A percentile compares a stretch with the other conserved stretches of the same genome.
These are phyloP conservation scores for Himalopsyche japonica DNA, from an alignment of 2,888 invertebrate genomes.

Conservation along the genomic window DNA sequence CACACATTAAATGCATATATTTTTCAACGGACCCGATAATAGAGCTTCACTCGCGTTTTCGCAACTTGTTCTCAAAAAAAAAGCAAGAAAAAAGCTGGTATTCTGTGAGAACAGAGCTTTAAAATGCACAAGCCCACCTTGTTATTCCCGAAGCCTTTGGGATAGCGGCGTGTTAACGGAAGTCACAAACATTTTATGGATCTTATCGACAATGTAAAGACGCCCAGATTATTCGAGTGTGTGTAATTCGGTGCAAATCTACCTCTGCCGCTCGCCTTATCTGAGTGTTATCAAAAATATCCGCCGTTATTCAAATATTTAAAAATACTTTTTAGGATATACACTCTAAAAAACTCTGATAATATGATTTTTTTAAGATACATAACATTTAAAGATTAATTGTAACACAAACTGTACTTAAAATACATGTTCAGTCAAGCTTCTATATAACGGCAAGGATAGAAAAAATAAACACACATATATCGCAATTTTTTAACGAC, in stretches of 20 bases:
- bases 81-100: background rate
- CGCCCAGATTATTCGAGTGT: background rate
- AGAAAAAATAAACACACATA: no score
- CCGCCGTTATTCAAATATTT: no score
- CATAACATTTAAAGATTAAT: no score
- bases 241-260: background rate
- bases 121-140: background rate
- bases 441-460: no score
- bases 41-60: background rate
- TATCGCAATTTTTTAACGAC: no score
- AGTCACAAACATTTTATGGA: background rate
- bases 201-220: background rate
- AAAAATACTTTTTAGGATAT: no score
- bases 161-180: background rate
- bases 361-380: no score
- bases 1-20: background rate
- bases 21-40: background rate
- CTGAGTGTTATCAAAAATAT: no score
- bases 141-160: background rate
- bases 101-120: background rate
- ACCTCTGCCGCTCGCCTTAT: background rate
- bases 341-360: no score
- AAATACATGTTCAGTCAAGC: no score
- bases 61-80: background rate
- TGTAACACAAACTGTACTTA: no score